Evolutionary conservation across 2,888 invertebrate genomes (phyloP), one percentile per base, ranked within the genome.

Genomic region (Mechanitis messenoides): DNA sequence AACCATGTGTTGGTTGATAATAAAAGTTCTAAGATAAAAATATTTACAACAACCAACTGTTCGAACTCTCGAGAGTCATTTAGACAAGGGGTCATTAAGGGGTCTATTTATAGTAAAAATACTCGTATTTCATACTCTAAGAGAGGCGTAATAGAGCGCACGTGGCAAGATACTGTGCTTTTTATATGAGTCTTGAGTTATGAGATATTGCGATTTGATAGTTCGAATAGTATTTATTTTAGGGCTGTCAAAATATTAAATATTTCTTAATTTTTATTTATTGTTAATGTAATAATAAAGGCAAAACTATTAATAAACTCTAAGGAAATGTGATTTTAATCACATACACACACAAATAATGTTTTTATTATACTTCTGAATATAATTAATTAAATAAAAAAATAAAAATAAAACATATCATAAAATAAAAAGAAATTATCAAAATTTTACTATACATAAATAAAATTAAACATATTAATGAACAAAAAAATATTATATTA

Each of bases 71-170:
- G 68, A 70, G 72, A 73, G 69, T 71, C 74, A 70, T 72, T 78
- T 74, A 77, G 84, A 85, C 85, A 87, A 85, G 76, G 78, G 77
- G 72, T 84, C 85, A 83, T 86, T 85, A 84, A 78, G 83, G 83
- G 74, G 78, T 71, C 77, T 83, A 83, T 81, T 78, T 81, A 76
- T 84, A 81, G 76, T 59, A 63, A 74, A 42, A 70, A 73, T 72
- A 71, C 78, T 84, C 83, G 79, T 85, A 84, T 85, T 82, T 85
- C 85, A 85, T 83, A 82, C 78, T 74, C 72, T 81, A 75, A 73
- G 80, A 80, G 83, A 81, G 79, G 75, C 78, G 80, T 86, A 85
- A 87, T 85, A 81, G 80, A 75, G 74, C 76, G 83, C 89, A 87
- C 85, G 85, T 85, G 88, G 80, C 78, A 73, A 71, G 42, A 63